These are phyloP conservation scores for Apamea anceps DNA, from an alignment of 2,888 invertebrate genomes.

Conservation along the genomic window DNA sequence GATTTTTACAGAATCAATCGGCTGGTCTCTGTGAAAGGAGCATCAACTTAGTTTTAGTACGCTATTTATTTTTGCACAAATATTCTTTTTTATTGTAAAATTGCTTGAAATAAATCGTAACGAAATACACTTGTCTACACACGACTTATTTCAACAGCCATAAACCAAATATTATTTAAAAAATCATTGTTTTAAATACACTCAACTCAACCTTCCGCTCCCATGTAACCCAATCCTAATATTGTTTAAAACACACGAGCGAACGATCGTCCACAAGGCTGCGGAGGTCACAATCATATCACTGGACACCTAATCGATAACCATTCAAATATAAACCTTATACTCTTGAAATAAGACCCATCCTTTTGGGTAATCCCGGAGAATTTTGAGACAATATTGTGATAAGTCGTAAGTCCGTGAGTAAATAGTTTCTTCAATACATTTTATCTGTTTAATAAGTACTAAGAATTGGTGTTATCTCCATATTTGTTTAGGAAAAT, in stretches of 20 bases:
- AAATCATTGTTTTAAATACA: neutral
- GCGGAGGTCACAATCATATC: slow-evolving; percentile 53
- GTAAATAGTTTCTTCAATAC: neutral
- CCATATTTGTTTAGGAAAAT: slow-evolving; percentile 27
- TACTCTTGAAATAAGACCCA: neutral
- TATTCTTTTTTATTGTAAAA: neutral
- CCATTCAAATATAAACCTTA: slow-evolving; percentile 34
- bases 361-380: neutral
- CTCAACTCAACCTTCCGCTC: neutral
- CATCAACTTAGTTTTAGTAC: neutral
- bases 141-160: neutral
- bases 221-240: slow-evolving; percentile 48
- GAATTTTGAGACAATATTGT: slow-evolving; percentile 21
- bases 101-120: neutral
- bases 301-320: slow-evolving; percentile 8
- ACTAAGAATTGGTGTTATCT: slow-evolving; percentile 28
- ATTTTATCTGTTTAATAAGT: slow-evolving; percentile 26
- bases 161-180: neutral
- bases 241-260: slow-evolving; percentile 50
- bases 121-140: neutral
- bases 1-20: too few species aligned
- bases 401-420: slow-evolving; percentile 21
- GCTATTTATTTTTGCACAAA: neutral
- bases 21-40: too few species aligned
- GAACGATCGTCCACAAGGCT: slow-evolving; percentile 47